Evolutionary conservation across 2,113 vertebrate genomes (phyloP), one percentile per base, ranked within the genome.

Genomic region (Vulpes ferrilata): DNA sequence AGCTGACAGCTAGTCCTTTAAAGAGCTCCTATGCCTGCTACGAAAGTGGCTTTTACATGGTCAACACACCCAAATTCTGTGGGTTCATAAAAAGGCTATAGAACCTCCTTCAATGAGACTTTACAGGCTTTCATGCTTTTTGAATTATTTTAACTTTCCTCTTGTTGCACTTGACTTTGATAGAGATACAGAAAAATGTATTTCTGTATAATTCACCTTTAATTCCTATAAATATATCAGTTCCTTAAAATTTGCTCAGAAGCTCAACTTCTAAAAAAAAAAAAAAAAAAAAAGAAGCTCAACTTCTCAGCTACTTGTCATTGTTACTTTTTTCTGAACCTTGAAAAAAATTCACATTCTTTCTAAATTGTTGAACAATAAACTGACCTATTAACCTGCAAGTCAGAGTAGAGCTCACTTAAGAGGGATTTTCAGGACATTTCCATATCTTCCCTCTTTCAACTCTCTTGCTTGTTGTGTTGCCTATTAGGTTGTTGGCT

Each of bases 71-170:
- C 81, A 19, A 91, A 67, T 76, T 92, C 19, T 74, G 1, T 83
- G 69, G 25, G 78, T 76, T 95, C 20, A 32, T 43, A 43, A 67
- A 91, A 74, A 32, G 43, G 71, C 53, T 85, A 0, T 30, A 96
- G 82, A 96, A 43, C 22, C 17, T 96, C n/a, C 35, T 90, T 96
- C 67, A 60, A 2, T n/a, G 30, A 87, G 38, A 88, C 35, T 74
- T 90, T 23, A 65, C 27, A 92, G 51, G 57, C 9, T 83, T 48
- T 53, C 59, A 35, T 95, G 64, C 16, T 88, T 60, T 92, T 71
- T 60, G 4, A 64, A 55, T 67, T 94, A 22, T 87, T 81, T 57
- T 93, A 25, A 38, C 38, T 48, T 43, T 74, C 17, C 43, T 87
- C 15, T 3, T 74, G 38, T 43, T 69, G 87, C 81, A 80, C 25